Evolutionary conservation across 2,113 vertebrate species (phyloP).

Genomic region (Sylvia atricapilla): DNA sequence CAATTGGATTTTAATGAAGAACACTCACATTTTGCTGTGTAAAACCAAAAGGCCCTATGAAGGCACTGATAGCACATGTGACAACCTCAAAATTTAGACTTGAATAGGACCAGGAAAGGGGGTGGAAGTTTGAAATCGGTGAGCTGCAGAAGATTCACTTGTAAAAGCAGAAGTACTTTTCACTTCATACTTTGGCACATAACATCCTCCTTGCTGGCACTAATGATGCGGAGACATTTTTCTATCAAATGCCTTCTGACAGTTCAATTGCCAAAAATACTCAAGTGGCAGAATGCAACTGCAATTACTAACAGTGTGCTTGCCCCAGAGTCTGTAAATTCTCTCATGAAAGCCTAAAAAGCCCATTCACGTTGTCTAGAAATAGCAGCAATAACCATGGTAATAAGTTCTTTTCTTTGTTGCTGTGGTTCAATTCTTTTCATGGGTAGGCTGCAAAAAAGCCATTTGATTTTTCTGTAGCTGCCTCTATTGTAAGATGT

Average conservation of each 20-base stretch:
- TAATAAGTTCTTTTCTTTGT: slow-evolving; percentile 67
- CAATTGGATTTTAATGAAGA: not conserved
- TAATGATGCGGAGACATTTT: slow-evolving; percentile 59
- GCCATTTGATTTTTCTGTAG: slow-evolving; percentile 48
- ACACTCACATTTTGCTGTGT: not conserved
- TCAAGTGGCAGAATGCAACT: slow-evolving; percentile 60
- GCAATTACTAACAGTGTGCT: slow-evolving; percentile 61
- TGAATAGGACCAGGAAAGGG: not conserved
- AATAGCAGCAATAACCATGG: slow-evolving; percentile 71
- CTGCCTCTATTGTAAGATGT: slow-evolving; percentile 21
- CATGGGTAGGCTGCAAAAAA: slow-evolving; percentile 45
- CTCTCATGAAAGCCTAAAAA: slow-evolving; percentile 61
- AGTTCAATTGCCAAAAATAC: slow-evolving; percentile 66
- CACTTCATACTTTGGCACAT: slow-evolving; percentile 33
- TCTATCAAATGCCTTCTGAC: slow-evolving; percentile 56
- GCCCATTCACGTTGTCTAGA: slow-evolving; percentile 51
- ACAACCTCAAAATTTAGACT: not conserved
- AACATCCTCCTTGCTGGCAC: slow-evolving; percentile 38
- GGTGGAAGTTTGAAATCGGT: not conserved
- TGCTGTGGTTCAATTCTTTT: slow-evolving; percentile 60
- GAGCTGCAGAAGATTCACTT: not conserved
- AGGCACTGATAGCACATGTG: not conserved
- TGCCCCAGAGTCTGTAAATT: slow-evolving; percentile 60
- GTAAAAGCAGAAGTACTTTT: slow-evolving; percentile 24
- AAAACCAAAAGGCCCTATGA: not conserved